Conservation (phyloP, 53 echinoderm and acorn worm genomes). For the Mesocentrotus franciscanus region DNA sequence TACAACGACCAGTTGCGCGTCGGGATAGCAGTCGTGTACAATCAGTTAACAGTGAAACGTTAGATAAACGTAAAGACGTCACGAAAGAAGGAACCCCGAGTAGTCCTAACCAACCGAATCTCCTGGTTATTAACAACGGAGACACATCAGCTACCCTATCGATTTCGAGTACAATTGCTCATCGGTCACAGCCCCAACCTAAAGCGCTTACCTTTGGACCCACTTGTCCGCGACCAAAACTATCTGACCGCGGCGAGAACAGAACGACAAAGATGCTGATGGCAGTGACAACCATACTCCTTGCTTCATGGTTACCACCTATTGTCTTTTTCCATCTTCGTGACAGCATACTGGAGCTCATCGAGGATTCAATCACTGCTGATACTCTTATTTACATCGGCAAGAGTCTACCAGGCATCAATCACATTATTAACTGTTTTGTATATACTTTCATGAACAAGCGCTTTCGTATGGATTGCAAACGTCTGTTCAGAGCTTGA, state of each 20-base stretch:
- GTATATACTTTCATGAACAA: constrained; percentile 68
- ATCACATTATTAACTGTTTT: constrained; percentile 68
- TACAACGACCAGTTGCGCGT: background rate
- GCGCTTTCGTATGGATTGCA: constrained; percentile 71
- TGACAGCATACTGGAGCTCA: constrained; percentile 6
- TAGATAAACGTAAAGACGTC: background rate
- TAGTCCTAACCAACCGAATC: background rate
- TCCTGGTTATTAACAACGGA: background rate
- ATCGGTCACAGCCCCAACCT: background rate
- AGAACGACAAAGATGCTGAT: constrained; percentile 74
- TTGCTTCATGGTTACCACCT: constrained; percentile 66
- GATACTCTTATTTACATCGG: constrained; percentile 38
- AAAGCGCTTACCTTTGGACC: background rate
- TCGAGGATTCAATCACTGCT: background rate
- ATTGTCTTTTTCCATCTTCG: constrained; percentile 67
- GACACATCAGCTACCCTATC: background rate
- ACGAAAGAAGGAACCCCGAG: background rate
- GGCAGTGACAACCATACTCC: constrained; percentile 61
- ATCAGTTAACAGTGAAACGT: background rate
- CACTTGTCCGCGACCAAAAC: background rate
- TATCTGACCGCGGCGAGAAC: constrained; percentile 41
- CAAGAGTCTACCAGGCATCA: constrained; percentile 34
- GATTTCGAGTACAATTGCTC: background rate
- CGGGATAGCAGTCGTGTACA: background rate
- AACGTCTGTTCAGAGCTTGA: background rate